Evolutionary conservation across 30 jellyfish, hydroid and myxozoan genomes (phyloP).

Genomic region (Nemopilema nomurai): DNA sequence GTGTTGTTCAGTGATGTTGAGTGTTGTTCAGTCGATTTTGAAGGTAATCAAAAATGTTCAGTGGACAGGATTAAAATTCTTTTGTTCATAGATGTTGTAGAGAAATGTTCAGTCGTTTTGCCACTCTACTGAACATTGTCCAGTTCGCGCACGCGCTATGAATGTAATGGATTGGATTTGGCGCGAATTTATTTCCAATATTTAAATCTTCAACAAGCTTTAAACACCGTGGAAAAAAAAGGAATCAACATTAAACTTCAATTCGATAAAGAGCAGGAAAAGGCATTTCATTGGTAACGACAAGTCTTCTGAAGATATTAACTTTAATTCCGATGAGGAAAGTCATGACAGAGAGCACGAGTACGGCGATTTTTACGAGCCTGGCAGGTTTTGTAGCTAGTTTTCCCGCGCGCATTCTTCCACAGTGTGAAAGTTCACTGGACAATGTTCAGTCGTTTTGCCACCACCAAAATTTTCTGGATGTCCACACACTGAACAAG

Average conservation of each 20-base stretch:
- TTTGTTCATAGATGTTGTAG: not conserved
- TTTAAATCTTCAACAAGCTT: not conserved
- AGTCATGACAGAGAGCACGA: not conserved
- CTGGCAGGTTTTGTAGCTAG: no score
- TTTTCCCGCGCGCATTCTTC: no score
- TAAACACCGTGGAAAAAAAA: not conserved
- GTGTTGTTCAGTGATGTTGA: not conserved
- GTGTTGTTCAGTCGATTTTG: not conserved
- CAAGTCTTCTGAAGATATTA: not conserved
- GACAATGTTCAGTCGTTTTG: no score
- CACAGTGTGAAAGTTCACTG: no score
- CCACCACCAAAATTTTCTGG: no score
- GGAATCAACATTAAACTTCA: not conserved
- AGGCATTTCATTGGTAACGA: not conserved
- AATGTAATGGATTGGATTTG: not conserved
- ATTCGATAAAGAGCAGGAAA: not conserved
- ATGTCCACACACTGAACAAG: no score
- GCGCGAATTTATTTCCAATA: not conserved
- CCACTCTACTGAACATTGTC: not conserved
- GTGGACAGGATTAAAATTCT: not conserved
- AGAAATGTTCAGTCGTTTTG: not conserved
- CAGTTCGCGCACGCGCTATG: not conserved
- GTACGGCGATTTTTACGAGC: not conserved
- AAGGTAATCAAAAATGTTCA: not conserved
- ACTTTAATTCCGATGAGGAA: not conserved